phyloP scores from a whole-genome alignment of 2,797 vertebrate species.

The Phoebastria nigripes region DNA sequence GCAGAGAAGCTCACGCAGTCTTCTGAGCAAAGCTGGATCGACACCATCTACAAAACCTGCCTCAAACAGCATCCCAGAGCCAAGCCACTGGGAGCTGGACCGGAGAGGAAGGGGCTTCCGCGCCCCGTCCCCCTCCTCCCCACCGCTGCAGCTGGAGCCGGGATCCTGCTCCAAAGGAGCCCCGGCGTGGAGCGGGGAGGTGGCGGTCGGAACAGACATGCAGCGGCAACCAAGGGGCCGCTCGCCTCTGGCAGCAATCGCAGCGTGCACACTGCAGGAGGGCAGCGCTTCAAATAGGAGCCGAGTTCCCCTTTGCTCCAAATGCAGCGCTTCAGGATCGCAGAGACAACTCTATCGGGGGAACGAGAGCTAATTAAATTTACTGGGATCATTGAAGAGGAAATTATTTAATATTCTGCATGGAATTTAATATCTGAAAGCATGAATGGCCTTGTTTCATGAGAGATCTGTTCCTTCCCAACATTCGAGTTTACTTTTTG shows the following conservation, averaged over 20 bases:
- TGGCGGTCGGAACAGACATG: fast-evolving
- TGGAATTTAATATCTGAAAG: constrained; percentile 68
- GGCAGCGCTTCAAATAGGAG: background rate
- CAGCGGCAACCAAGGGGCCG: fast-evolving
- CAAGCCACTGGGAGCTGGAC: fast-evolving
- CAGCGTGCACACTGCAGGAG: fast-evolving
- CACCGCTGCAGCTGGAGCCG: background rate
- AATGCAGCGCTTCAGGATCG: constrained; percentile 35
- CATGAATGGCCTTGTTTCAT: constrained; percentile 23
- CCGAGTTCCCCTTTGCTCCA: background rate
- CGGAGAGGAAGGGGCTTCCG: background rate
- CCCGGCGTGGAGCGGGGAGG: fast-evolving
- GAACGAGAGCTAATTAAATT: constrained; percentile 83
- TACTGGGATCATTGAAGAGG: constrained; percentile 76
- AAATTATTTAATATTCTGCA: constrained; percentile 80
- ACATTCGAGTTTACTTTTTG: background rate
- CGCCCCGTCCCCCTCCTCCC: fast-evolving
- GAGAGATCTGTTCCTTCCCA: background rate
- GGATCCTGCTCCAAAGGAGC: fast-evolving
- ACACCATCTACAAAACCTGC: background rate
- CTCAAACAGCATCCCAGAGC: background rate
- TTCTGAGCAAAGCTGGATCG: background rate
- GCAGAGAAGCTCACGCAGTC: background rate
- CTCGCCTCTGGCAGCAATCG: fast-evolving
- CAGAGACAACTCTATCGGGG: constrained; percentile 72